Evolutionary conservation across 2,797 vertebrate genomes (phyloP).

Genomic region (Hippopotamyrus pictus): DNA sequence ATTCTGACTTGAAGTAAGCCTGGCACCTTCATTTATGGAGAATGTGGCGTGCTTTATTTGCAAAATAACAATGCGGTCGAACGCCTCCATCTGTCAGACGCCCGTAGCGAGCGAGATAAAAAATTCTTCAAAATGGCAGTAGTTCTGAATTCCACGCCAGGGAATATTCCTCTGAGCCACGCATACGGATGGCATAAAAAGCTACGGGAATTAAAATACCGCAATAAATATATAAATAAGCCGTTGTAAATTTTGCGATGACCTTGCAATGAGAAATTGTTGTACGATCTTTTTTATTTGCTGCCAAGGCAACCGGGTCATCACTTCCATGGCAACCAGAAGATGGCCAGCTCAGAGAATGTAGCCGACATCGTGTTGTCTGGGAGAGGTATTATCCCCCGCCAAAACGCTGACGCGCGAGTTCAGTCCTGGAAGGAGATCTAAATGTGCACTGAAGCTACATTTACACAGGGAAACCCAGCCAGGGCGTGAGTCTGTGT

Average conservation of each 20-base stretch:
- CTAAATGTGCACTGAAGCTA: background rate
- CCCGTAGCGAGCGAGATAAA: background rate
- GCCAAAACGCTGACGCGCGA: background rate
- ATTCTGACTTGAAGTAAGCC: background rate
- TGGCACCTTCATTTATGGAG: background rate
- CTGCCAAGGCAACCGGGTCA: conserved; percentile 63
- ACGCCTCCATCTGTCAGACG: background rate
- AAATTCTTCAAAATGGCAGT: background rate
- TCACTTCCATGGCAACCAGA: conserved; percentile 56
- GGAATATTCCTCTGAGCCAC: background rate
- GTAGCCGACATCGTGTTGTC: conserved; percentile 3
- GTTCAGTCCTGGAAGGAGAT: background rate
- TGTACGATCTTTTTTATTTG: conserved; percentile 31
- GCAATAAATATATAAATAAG: conserved; percentile 10
- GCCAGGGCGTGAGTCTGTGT: background rate
- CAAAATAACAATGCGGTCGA: background rate
- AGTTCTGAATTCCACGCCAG: background rate
- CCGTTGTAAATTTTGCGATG: background rate
- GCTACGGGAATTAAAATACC: background rate
- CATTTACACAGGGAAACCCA: background rate
- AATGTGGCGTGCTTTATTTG: background rate
- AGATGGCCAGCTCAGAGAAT: conserved; percentile 17
- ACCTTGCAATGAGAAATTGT: conserved; percentile 23
- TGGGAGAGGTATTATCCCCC: background rate
- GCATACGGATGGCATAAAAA: background rate